phyloP scores from a whole-genome alignment of 35 echinoderm and acorn worm genomes.

The Lytechinus pictus region DNA sequence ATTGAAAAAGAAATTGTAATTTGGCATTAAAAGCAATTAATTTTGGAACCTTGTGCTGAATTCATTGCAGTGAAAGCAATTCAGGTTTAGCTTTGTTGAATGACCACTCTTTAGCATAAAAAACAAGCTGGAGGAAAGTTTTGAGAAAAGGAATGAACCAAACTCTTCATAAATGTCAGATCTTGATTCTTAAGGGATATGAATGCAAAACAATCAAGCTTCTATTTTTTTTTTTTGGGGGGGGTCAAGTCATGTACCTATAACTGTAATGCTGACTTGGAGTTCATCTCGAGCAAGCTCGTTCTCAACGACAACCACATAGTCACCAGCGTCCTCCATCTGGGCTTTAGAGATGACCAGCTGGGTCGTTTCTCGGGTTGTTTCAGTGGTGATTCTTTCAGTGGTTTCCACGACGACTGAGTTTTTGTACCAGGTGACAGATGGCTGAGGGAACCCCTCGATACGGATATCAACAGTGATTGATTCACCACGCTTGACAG shows the following conservation, averaged over 20 bases:
- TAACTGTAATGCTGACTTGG: slow-evolving; percentile 71
- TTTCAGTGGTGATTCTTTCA: slow-evolving; percentile 71
- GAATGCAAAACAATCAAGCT: background rate
- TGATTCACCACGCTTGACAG: slow-evolving; percentile 77
- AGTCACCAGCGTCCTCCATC: slow-evolving; percentile 80
- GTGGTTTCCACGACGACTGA: slow-evolving; percentile 71
- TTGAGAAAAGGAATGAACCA: background rate
- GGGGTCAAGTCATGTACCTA: slow-evolving; percentile 61
- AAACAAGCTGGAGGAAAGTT: too few relatives aligned
- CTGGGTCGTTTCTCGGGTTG: slow-evolving; percentile 55
- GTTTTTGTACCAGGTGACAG: slow-evolving; percentile 71
- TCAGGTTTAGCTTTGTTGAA: too few relatives aligned
- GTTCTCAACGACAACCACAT: slow-evolving; percentile 80
- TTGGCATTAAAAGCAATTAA: background rate
- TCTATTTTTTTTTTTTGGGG: background rate
- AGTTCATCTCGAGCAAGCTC: slow-evolving; percentile 72
- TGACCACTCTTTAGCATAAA: too few relatives aligned
- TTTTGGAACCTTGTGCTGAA: background rate
- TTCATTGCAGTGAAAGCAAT: background rate
- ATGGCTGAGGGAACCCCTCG: slow-evolving; percentile 74
- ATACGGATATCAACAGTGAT: slow-evolving; percentile 73
- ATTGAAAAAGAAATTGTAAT: background rate
- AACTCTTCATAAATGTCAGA: background rate
- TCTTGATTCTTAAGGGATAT: background rate
- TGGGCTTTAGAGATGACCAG: slow-evolving; percentile 74